Percentiles rank a stretch among this genome's conserved stretches.
Conservation (phyloP, 2,113 vertebrate genomes). For the Vanacampus margaritifer region DNA sequence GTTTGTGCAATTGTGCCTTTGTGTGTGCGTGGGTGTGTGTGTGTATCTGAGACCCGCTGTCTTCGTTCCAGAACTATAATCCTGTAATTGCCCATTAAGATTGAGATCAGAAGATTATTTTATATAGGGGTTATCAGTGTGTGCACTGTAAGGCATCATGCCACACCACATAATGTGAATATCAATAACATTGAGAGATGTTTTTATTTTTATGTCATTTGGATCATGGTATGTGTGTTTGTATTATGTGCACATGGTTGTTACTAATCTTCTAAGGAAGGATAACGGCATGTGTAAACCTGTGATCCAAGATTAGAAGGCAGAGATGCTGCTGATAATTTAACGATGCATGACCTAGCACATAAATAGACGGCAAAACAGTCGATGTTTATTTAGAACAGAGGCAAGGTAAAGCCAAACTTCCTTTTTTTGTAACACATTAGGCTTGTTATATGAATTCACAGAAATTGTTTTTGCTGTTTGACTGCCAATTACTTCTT, state of each 20-base stretch:
- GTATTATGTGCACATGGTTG: conserved; percentile 10
- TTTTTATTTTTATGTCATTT: neutral
- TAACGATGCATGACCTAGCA: conserved; percentile 36
- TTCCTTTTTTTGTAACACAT: neutral
- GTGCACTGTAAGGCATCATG: conserved; percentile 6
- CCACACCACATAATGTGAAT: neutral
- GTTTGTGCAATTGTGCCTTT: neutral
- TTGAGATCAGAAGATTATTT: conserved; percentile 61
- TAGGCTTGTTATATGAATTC: too few species aligned
- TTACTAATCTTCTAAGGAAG: conserved; percentile 18
- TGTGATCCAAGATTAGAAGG: conserved; percentile 43
- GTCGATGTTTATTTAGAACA: conserved; percentile 40
- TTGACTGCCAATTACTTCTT: too few species aligned
- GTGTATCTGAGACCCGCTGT: conserved; percentile 6
- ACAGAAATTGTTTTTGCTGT: neutral
- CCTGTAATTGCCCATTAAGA: conserved; percentile 64
- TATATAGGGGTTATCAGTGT: conserved; percentile 40
- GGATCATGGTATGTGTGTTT: neutral
- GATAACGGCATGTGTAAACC: conserved; percentile 33
- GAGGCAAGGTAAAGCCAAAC: conserved; percentile 18
- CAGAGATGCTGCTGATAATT: conserved; percentile 47
- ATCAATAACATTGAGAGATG: neutral
- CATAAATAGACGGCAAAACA: conserved; percentile 45
- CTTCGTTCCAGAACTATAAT: conserved; percentile 47
- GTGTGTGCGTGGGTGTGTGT: conserved; percentile 1